phyloP scores from a whole-genome alignment of 2,113 vertebrate genomes.

The Equus przewalskii region DNA sequence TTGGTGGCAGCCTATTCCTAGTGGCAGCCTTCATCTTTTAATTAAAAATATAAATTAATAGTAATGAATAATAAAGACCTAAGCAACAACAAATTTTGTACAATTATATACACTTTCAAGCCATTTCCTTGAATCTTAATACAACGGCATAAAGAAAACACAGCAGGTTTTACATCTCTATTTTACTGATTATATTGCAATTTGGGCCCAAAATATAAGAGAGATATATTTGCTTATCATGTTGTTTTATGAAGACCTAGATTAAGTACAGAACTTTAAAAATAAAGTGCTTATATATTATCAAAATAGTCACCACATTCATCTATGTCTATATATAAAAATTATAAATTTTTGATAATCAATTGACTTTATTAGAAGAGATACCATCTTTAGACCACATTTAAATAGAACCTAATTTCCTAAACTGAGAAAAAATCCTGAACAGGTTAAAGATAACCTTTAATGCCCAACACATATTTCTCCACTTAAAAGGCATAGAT shows the following conservation, averaged over 20 bases:
- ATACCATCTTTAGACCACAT: not conserved
- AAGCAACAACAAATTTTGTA: not conserved
- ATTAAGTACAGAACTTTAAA: not conserved
- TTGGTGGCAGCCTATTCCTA: not conserved
- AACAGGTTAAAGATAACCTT: constrained; percentile 55
- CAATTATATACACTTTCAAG: not conserved
- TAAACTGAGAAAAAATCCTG: not conserved
- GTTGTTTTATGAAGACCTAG: not conserved
- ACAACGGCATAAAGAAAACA: not conserved
- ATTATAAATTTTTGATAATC: not conserved
- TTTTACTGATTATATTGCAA: not conserved
- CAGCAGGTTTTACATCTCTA: not conserved
- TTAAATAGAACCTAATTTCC: not conserved
- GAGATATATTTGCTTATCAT: not conserved
- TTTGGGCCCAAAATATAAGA: not conserved
- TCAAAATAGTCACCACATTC: not conserved
- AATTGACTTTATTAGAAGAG: not conserved
- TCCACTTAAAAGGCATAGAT: constrained; percentile 70
- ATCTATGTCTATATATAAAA: not conserved
- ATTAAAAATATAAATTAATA: constrained; percentile 35
- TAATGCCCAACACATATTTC: constrained; percentile 72
- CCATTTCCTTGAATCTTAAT: not conserved
- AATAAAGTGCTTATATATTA: not conserved
- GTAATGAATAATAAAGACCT: not conserved
- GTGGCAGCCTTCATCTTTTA: not conserved